Base-by-base conservation (phyloP, 2,797 vertebrate genomes). In the Nasua narica region DNA sequence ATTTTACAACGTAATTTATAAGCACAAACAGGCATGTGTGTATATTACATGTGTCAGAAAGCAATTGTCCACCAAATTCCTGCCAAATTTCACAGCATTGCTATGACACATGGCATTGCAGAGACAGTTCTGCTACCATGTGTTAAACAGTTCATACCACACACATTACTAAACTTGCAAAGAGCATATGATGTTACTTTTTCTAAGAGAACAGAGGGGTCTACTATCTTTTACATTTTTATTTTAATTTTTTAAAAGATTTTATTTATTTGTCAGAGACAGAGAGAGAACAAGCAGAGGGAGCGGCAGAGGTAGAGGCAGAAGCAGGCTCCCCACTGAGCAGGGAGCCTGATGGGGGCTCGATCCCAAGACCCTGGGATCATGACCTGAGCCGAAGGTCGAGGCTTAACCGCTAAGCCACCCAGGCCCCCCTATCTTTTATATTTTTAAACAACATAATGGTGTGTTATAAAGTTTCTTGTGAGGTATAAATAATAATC, bases 71-170 rank as follows among this genome's bases (percentile, higher is more conserved):
- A 21, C 8, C 5, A 8, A 2, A 27, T 72, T 62, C 52, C 5
- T 56, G 50, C 35, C 27, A 7, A 40, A 2, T 25, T 60, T 7
- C 19, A n/a, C 1, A 35, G 16, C 7, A 12, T n/a, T 23, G 35
- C 14, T 62, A 7, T 69, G 19, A 70, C n/a, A 48, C 0, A 0
- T 46, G 7, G 8, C 3, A 0, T 5, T 14, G 18, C 7, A 72
- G 13, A 12, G 14, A 23, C 11, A 40, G n/a, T 40, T 48, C 46
- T 81, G 15, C 3, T 23, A 5, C n/a, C 6, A 0, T n/a, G 14
- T 10, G 27, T 18, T 29, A 21, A 86, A 32, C 0, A 32, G 25
- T 25, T 67, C 14, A n/a, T 7, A 58, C 56, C 23, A 12, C 9
- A 35, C 25, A 8, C 23, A 7, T 50, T 23, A 72, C 19, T 25